Evolutionary conservation across 2,888 invertebrate genomes (phyloP).

Genomic region (Entomobrya multifasciata): DNA sequence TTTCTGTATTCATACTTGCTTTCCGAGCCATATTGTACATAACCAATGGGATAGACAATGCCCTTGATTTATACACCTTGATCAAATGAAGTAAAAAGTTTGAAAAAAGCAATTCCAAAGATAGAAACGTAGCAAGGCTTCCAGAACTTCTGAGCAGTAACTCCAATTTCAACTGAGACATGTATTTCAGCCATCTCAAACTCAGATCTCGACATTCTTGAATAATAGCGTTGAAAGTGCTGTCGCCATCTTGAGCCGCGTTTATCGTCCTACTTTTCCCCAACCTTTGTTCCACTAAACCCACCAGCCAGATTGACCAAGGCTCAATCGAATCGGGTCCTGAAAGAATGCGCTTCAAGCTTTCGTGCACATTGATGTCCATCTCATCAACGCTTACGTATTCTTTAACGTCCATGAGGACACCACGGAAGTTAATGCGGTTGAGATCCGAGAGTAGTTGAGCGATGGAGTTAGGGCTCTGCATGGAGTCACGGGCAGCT

Average conservation of each 20-base stretch:
- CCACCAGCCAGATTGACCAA: slow-evolving; percentile 65
- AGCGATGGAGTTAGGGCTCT: slow-evolving; percentile 62
- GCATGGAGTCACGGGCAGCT: slow-evolving; percentile 63
- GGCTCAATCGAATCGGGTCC: slow-evolving; percentile 66
- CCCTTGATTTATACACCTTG: slow-evolving; percentile 64
- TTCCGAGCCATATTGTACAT: slow-evolving; percentile 53
- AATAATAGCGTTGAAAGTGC: slow-evolving; percentile 54
- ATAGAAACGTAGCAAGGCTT: slow-evolving; percentile 59
- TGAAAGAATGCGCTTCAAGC: slow-evolving; percentile 59
- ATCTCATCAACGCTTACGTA: slow-evolving; percentile 63
- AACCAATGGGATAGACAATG: slow-evolving; percentile 52
- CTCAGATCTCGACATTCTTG: slow-evolving; percentile 59
- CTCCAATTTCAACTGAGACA: slow-evolving; percentile 62
- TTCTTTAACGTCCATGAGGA: slow-evolving; percentile 61
- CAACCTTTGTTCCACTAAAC: slow-evolving; percentile 58
- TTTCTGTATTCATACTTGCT: not conserved
- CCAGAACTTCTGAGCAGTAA: slow-evolving; percentile 56
- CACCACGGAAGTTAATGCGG: slow-evolving; percentile 60
- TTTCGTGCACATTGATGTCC: slow-evolving; percentile 66
- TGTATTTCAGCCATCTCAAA: slow-evolving; percentile 63
- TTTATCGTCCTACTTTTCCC: slow-evolving; percentile 38
- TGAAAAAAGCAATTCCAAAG: slow-evolving; percentile 60
- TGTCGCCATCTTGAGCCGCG: slow-evolving; percentile 52
- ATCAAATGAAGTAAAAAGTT: slow-evolving; percentile 63
- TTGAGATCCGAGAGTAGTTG: slow-evolving; percentile 64